Evolutionary conservation across 2,888 invertebrate species (phyloP), one percentile per base, ranked within the genome.

Genomic region (Darwinula stevensoni): DNA sequence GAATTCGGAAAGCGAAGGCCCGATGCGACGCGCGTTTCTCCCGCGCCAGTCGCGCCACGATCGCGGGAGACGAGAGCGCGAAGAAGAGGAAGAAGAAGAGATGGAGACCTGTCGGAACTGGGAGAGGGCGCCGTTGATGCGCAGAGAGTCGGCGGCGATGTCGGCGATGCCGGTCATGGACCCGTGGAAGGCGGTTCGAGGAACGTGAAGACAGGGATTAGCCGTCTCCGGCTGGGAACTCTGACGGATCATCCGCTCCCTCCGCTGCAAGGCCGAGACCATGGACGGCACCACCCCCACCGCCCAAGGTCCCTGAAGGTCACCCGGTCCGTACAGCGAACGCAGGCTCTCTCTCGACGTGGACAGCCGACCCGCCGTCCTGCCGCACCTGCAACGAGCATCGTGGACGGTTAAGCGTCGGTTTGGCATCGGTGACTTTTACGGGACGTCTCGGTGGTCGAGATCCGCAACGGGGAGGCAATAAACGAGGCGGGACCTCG

Each of bases 71-170:
- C 6, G 22, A 18, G 22, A n/a, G n/a, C 6, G n/a, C 6, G 22
- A 18, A 6, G n/a, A 9, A n/a, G 6, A n/a, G 22, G 22, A 18
- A n/a, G n/a, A 18, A 18, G 22, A 12, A 41, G 34, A 34, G 22
- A 6, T 4, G 35, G 35, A 36, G 63, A 80, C 80, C 71, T 86
- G 84, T 56, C 78, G 80, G 57, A 88, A 86, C 50, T 80, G 82
- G 43, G 82, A 65, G 64, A 88, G 78, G 46, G 84, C 86, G 39
- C 88, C 91, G 57, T 86, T 88, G 56, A 88, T 80, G 46, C 86
- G 63, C 43, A 88, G 63, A 35, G 84, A 84, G 56, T 88, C 88
- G 31, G 82, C 82, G 14, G 86, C 88, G 45, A 91, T 88, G 48
- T 80, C 80, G 30, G 84, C 84, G 39, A 88, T 75, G 40, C 78